phyloP scores from a whole-genome alignment of 2,888 invertebrate species.

The Cyaniris semiargus region DNA sequence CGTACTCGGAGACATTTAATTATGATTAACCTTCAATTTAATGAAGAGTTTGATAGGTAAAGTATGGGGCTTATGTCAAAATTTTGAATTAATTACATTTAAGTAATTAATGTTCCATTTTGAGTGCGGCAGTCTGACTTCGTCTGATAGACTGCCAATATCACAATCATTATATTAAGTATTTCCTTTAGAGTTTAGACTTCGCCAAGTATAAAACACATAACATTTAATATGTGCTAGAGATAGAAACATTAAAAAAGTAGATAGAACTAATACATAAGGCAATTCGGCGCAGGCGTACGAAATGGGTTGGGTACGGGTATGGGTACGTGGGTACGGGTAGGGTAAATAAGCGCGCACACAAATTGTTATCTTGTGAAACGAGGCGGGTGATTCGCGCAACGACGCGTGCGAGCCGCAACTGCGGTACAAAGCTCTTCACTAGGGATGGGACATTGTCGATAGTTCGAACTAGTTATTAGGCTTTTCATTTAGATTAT shows the following conservation, averaged over 20 bases:
- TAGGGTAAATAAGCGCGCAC: slow-evolving; percentile 74
- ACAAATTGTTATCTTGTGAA: slow-evolving; percentile 81
- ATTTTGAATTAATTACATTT: too few species aligned
- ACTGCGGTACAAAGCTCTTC: slow-evolving; percentile 70
- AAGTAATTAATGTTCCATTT: too few species aligned
- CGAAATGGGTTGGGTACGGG: slow-evolving; percentile 48
- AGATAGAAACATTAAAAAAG: slow-evolving; percentile 18
- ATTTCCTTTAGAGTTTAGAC: too few species aligned
- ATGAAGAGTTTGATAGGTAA: too few species aligned
- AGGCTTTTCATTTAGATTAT: background rate
- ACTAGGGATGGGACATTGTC: slow-evolving; percentile 60
- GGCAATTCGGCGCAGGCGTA: slow-evolving; percentile 72
- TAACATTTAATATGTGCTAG: background rate
- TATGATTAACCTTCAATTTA: too few species aligned
- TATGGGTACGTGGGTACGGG: slow-evolving; percentile 48
- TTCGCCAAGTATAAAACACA: too few species aligned
- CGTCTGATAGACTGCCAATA: too few species aligned
- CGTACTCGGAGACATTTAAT: too few species aligned
- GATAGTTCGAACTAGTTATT: slow-evolving; percentile 32
- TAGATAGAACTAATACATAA: slow-evolving; percentile 41
- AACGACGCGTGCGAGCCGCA: slow-evolving; percentile 74
- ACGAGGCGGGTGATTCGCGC: slow-evolving; percentile 78
- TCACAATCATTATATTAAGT: too few species aligned
- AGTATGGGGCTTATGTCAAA: too few species aligned
- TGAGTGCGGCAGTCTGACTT: too few species aligned